Conservation (phyloP, 1,140 invertebrate genomes). For the Diplogasteroides magnus region DNA sequence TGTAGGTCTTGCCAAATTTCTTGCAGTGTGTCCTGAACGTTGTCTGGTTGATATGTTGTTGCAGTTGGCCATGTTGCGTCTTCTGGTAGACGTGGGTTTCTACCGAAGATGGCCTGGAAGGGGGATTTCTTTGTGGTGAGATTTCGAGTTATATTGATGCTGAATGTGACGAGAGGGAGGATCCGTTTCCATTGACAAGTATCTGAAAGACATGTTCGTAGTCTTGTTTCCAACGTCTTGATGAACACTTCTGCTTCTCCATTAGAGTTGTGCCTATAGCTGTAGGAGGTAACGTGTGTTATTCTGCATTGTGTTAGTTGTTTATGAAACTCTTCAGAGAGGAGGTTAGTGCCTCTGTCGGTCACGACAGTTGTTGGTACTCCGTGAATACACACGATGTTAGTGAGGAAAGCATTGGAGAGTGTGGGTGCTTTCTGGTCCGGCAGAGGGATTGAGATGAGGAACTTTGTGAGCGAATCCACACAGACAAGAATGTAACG, state of each 20-base stretch:
- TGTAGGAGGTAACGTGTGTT: background rate
- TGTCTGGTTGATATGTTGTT: too few relatives aligned
- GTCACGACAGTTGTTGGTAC: background rate
- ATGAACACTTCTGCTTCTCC: background rate
- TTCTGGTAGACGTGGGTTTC: background rate
- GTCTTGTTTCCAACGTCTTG: background rate
- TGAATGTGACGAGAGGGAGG: background rate
- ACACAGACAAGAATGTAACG: background rate
- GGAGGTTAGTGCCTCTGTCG: background rate
- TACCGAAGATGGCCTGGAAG: background rate
- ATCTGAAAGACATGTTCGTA: background rate
- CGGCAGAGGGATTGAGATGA: background rate
- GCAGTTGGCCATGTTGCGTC: too few relatives aligned
- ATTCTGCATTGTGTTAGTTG: background rate
- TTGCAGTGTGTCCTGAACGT: too few relatives aligned
- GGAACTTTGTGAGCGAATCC: background rate
- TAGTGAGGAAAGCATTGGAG: background rate
- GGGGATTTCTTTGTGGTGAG: background rate
- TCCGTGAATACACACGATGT: background rate
- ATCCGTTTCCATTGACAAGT: background rate
- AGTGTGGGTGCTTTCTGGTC: background rate
- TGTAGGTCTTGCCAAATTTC: too few relatives aligned
- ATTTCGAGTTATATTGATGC: background rate
- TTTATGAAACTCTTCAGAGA: background rate
- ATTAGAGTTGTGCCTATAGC: background rate